Evolutionary conservation across 1,140 invertebrate genomes (phyloP).

Genomic region (Panagrolaimus sp.): DNA sequence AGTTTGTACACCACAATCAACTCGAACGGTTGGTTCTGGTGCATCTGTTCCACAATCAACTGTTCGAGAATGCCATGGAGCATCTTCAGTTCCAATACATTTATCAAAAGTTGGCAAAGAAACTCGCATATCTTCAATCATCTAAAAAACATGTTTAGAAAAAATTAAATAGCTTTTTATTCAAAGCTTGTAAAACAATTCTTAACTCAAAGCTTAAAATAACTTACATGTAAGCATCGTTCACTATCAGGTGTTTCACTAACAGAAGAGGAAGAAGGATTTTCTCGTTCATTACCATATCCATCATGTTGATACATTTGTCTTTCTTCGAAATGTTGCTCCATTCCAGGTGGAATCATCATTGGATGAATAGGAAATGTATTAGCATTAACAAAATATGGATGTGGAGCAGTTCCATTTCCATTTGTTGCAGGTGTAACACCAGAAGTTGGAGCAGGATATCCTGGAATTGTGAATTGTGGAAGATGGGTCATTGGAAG

Average conservation of each 20-base stretch:
- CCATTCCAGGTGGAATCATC: not conserved
- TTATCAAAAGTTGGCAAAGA: too few species aligned
- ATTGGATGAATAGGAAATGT: not conserved
- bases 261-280: not conserved
- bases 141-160: too few species aligned
- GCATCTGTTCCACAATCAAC: not conserved
- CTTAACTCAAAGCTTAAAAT: not conserved
- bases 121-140: too few species aligned
- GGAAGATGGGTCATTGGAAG: not conserved
- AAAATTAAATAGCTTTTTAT: too few species aligned
- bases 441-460: not conserved
- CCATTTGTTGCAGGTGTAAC: not conserved
- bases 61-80: not conserved
- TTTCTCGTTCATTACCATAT: not conserved
- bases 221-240: not conserved
- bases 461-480: not conserved
- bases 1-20: not conserved
- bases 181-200: too few species aligned
- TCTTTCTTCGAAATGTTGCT: not conserved
- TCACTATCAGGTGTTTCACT: slow-evolving; percentile 12
- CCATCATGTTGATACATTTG: not conserved
- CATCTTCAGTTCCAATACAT: not conserved
- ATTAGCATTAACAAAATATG: not conserved
- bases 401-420: not conserved
- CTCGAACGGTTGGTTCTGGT: not conserved